Base-by-base conservation (phyloP, 2,888 invertebrate genomes). In the Leucania comma region DNA sequence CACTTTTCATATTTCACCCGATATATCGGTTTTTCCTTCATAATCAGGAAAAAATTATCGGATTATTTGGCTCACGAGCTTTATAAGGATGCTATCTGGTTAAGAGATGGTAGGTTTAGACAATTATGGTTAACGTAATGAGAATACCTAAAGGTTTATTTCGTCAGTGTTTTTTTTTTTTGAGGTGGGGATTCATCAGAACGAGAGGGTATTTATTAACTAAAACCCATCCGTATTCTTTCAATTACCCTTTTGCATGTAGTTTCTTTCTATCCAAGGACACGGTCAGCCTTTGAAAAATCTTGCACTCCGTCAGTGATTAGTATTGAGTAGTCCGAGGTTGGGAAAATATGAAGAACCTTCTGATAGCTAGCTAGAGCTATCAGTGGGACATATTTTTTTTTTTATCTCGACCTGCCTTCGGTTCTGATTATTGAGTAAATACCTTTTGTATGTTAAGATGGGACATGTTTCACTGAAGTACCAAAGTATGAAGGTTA, bases 51-150 rank as follows among this genome's bases (percentile, higher is more conserved):
- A 17, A 17, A 38, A 12, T 72, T 20, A 32, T 70, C 42, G 17
- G 8, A n/a, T 50, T 60, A n/a, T 61, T 61, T 51, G 22, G 22
- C 14, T 38, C 20, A 17, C 10, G 9, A 29, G 3, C 51, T 26
- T 51, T 51, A 32, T 72, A 70, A 22, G 42, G 17, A 26, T 73
- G n/a, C 4, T 51, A 62, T 62, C 50, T 42, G 26, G 17, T 4
- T 6, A 5, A 54, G 12, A 24, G 12, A 42, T 51, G n/a, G 6
- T 3, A 26, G 22, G 10, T 26, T 38, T 53, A 10, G n/a, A 35
- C 20, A 48, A 35, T 50, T 50, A 50, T 35, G 26, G 26, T 67
- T 6, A 29, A 38, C 29, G 10, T n/a, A 3, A 71, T 46, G 6
- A 24, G 3, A 17, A 2, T 14, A 22, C 3, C 20, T n/a, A 20